phyloP scores from a whole-genome alignment of 2,888 invertebrate species.

The Pteria penguin region DNA sequence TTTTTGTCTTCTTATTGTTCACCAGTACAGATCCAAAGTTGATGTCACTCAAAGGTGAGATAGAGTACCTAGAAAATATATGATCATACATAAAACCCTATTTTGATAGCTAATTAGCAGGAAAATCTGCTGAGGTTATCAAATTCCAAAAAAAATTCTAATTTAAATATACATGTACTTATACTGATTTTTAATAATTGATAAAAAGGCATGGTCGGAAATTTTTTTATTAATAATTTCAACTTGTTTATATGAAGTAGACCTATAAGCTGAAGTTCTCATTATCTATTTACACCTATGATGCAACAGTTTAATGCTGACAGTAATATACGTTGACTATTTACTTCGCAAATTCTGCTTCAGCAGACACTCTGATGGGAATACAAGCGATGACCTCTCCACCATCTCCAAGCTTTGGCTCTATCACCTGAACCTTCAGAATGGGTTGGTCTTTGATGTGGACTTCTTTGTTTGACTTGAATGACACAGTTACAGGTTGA shows the following conservation, averaged over 20 bases:
- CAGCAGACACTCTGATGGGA: conserved; percentile 80
- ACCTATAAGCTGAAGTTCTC: too few relatives aligned
- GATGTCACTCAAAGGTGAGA: conserved; percentile 78
- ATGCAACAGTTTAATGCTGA: background rate
- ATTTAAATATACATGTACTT: too few relatives aligned
- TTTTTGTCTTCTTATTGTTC: conserved; percentile 77
- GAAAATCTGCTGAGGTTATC: too few relatives aligned
- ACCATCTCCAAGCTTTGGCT: conserved; percentile 75
- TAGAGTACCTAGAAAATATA: conserved; percentile 77
- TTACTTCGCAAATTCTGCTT: conserved; percentile 80
- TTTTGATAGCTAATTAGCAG: too few relatives aligned
- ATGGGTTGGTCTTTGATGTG: conserved; percentile 77
- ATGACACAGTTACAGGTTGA: conserved; percentile 75
- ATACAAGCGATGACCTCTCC: conserved; percentile 80
- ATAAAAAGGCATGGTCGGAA: too few relatives aligned
- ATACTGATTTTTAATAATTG: too few relatives aligned
- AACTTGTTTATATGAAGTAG: too few relatives aligned
- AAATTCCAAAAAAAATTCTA: too few relatives aligned
- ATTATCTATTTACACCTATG: too few relatives aligned
- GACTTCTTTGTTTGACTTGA: conserved; percentile 77
- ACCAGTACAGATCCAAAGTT: conserved; percentile 80
- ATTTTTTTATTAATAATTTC: too few relatives aligned
- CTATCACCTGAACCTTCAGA: conserved; percentile 79
- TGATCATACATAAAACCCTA: too few relatives aligned
- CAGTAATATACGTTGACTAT: too few relatives aligned